Base-by-base conservation (phyloP, 2,888 invertebrate species). In the Thereva nobilitata region DNA sequence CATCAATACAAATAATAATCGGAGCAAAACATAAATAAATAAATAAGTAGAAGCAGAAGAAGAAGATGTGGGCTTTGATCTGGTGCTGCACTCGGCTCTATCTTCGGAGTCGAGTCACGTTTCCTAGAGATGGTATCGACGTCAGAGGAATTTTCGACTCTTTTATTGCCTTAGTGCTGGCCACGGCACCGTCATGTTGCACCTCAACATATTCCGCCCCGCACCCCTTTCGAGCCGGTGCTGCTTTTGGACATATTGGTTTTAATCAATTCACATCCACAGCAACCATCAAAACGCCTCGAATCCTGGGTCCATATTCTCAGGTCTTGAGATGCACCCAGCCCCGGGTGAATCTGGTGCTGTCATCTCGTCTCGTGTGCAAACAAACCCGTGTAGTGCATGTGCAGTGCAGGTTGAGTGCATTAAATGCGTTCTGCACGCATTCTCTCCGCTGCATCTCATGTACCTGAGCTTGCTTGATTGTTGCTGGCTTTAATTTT, bases 71-170 rank as follows among this genome's bases (percentile, higher is more conserved):
- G 61, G 61, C 61, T 49, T 49, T 50, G 63, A 63, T 63, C 63
- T 63, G 23, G 23, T 63, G 63, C 52, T 64, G 9, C 9, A 8
- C 7, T 42, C 9, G 42, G 42, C 41, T 40, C 63, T 52, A 63
- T 63, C 63, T 61, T 59, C 54, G 37, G 50, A 67, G 66, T 66
- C 68, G 50, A 68, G 68, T 68, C 68, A 68, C 68, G 68, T 68
- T 68, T 68, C 52, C 45, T 45, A 61, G 63, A 64, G 61, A 66
- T 57, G 68, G 55, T 68, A 64, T 64, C 64, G 64, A 54, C 45
- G 54, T 52, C 45, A 54, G 44, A 40, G 34, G 59, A 47, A 12
- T 56, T 42, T 35, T 44, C 38, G 41, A 8, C 44, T 57, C 37
- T 59, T 59, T 55, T 23, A 23, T 23, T 23, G 23, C 23, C 23